Conservation (phyloP, 2,113 vertebrate species). For the Apistogramma diplotaenia region DNA sequence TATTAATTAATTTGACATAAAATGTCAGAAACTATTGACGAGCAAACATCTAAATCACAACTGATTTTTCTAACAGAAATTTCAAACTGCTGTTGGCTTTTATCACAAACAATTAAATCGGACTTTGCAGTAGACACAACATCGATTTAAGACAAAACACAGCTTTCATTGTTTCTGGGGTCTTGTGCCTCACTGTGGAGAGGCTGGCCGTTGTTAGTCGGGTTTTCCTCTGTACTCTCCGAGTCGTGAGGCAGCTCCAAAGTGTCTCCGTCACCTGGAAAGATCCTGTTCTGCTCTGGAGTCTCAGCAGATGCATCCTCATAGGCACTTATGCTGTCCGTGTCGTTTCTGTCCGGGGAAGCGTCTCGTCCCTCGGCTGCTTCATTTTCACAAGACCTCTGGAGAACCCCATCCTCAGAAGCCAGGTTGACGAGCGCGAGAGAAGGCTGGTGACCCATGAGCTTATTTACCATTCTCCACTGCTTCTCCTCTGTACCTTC, state of each 20-base stretch:
- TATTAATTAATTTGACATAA: not conserved
- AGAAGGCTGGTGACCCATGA: slow-evolving; percentile 31
- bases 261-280: slow-evolving; percentile 40
- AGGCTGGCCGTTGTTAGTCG: not conserved
- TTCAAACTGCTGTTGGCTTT: slow-evolving; percentile 3
- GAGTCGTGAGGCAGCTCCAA: slow-evolving; percentile 36
- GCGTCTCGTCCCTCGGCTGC: not conserved
- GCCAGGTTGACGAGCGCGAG: slow-evolving; percentile 30
- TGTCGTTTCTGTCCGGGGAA: slow-evolving; percentile 49
- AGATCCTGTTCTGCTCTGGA: slow-evolving; percentile 63
- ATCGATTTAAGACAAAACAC: slow-evolving; percentile 68
- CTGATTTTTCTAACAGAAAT: not conserved
- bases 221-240: not conserved
- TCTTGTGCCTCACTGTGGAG: not conserved
- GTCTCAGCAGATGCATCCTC: slow-evolving; percentile 73
- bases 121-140: not conserved
- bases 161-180: slow-evolving; percentile 36
- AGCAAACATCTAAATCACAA: not conserved
- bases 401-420: slow-evolving; percentile 48
- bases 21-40: not conserved
- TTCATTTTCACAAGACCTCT: slow-evolving; percentile 18
- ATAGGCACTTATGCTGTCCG: slow-evolving; percentile 73
- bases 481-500: slow-evolving; percentile 20
- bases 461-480: slow-evolving; percentile 44
- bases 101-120: not conserved